phyloP scores from a whole-genome alignment of 2,797 vertebrate genomes.

The Sebastes taczanowskii region DNA sequence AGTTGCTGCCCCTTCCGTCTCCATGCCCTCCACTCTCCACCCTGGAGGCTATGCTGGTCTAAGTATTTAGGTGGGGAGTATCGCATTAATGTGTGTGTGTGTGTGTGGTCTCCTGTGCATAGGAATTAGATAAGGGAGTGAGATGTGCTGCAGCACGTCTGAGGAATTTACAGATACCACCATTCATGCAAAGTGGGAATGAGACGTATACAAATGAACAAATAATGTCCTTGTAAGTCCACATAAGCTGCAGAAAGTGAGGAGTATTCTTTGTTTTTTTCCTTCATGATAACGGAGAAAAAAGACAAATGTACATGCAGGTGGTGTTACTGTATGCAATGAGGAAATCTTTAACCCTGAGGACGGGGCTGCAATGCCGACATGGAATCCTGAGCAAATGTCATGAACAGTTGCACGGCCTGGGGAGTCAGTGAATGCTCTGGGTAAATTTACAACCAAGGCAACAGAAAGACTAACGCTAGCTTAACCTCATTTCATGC shows the following conservation, averaged over 20 bases:
- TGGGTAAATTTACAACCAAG: neutral
- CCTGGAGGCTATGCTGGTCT: neutral
- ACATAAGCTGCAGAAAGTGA: neutral
- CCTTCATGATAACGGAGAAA: neutral
- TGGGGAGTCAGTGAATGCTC: neutral
- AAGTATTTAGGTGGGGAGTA: neutral
- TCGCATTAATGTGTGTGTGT: constrained; percentile 11
- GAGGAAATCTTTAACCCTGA: too few relatives aligned
- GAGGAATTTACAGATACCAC: constrained; percentile 16
- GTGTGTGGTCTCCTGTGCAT: neutral
- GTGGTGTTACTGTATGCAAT: neutral
- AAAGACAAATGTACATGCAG: neutral
- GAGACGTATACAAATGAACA: neutral
- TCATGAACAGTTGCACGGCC: constrained; percentile 8
- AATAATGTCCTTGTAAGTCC: neutral
- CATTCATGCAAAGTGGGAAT: neutral
- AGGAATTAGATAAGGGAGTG: neutral
- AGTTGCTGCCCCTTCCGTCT: neutral
- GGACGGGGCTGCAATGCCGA: neutral
- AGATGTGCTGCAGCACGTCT: constrained; percentile 28
- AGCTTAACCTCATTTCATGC: neutral
- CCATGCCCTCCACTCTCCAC: neutral
- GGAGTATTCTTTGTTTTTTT: neutral
- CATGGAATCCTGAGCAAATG: constrained; percentile 24
- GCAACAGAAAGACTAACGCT: neutral